These are phyloP conservation scores for Hippopotamus amphibius DNA, from an alignment of 2,113 vertebrate species.

Conservation along the genomic window DNA sequence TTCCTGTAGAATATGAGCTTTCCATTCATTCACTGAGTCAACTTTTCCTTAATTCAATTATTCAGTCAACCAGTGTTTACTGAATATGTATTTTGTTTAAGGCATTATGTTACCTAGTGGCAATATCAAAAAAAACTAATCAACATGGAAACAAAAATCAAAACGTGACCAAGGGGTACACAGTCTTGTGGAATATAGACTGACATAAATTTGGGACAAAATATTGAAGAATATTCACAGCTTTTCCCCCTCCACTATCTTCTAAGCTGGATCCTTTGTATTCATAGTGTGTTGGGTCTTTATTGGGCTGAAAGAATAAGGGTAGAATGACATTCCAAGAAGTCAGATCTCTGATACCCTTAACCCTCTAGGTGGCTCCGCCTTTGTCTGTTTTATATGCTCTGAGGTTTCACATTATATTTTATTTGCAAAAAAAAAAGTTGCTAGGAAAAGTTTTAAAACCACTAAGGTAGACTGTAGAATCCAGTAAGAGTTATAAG, in stretches of 20 bases:
- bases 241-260: background rate
- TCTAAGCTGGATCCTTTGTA: background rate
- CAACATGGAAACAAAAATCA: background rate
- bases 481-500: background rate
- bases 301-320: background rate
- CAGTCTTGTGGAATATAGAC: background rate
- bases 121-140: background rate
- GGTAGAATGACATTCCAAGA: background rate
- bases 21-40: background rate
- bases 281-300: background rate
- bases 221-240: background rate
- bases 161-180: background rate
- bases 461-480: background rate
- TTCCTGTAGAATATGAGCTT: conserved; percentile 18
- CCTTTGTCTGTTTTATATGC: background rate
- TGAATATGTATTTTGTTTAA: background rate
- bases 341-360: background rate
- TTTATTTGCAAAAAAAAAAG: background rate
- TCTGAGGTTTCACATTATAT: background rate
- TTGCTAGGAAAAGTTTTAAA: background rate
- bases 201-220: background rate
- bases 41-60: background rate
- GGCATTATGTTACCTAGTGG: background rate
- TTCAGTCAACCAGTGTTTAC: background rate
- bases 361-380: background rate